Evolutionary conservation across 2,888 invertebrate species (phyloP).

Genomic region (Melipona bicolor): DNA sequence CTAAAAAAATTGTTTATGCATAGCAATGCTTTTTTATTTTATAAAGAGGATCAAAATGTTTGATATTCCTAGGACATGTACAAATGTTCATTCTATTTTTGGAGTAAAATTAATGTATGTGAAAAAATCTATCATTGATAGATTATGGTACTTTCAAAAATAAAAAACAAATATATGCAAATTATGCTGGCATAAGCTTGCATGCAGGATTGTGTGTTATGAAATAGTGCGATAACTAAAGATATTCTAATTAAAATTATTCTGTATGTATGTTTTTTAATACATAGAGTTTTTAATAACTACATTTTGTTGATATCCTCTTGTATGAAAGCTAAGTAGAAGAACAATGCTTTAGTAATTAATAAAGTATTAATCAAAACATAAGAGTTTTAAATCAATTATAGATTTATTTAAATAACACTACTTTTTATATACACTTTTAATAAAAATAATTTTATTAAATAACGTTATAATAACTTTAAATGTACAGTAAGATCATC

Average conservation of each 20-base stretch:
- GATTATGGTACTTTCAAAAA: constrained; percentile 18
- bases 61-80: constrained; percentile 29
- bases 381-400: neutral
- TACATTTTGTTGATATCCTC: constrained; percentile 24
- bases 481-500: constrained; percentile 88
- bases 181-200: constrained; percentile 28
- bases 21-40: constrained; percentile 23
- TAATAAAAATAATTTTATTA: neutral
- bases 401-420: constrained; percentile 26
- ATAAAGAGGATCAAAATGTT: constrained; percentile 21
- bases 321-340: constrained; percentile 19
- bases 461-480: constrained; percentile 86
- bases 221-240: neutral
- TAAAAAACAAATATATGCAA: constrained; percentile 9
- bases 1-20: constrained; percentile 23
- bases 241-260: neutral
- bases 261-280: constrained; percentile 21
- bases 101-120: constrained; percentile 8
- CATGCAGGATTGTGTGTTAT: constrained; percentile 19
- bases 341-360: constrained; percentile 4
- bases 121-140: neutral
- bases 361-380: constrained; percentile 35
- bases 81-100: constrained; percentile 45
- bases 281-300: constrained; percentile 17
- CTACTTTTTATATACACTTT: neutral